Evolutionary conservation across 2,797 vertebrate species (phyloP).

Genomic region (Malacoraja senta): DNA sequence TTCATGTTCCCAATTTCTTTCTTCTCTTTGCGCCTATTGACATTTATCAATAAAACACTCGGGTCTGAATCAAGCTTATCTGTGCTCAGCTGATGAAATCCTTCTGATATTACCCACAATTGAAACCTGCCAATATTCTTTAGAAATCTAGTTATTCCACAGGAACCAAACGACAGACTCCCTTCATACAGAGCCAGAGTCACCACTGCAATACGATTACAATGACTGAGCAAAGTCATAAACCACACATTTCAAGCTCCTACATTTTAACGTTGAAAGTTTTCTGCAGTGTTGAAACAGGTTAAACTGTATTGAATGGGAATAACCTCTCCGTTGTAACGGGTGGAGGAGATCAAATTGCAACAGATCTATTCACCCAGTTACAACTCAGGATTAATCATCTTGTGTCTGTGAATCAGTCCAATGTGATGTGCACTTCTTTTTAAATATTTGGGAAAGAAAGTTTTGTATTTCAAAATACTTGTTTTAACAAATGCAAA

Average conservation of each 20-base stretch:
- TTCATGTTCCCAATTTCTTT: not conserved
- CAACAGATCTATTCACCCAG: constrained; percentile 3
- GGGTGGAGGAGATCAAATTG: not conserved
- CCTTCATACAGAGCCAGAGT: not conserved
- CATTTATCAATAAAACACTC: not conserved
- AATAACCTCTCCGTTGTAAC: not conserved
- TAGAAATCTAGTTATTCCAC: not conserved
- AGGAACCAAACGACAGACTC: not conserved
- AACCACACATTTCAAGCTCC: not conserved
- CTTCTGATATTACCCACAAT: not conserved
- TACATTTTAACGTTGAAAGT: constrained; percentile 1
- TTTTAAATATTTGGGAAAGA: constrained; percentile 25
- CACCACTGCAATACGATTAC: not conserved
- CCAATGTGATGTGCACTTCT: not conserved
- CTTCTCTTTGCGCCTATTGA: not conserved
- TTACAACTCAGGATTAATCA: constrained; percentile 22
- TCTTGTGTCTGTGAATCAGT: not conserved
- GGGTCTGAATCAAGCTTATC: not conserved
- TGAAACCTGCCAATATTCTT: constrained; percentile 1
- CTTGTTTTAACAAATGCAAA: constrained; percentile 35
- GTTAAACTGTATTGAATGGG: not conserved
- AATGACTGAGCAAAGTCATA: not conserved
- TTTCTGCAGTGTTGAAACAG: constrained; percentile 15
- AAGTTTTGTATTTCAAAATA: constrained; percentile 35
- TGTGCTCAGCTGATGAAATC: not conserved